Percentiles rank a stretch among this genome's conserved stretches.
Conservation (phyloP, 2,113 vertebrate genomes). For the Pterophyllum scalare region DNA sequence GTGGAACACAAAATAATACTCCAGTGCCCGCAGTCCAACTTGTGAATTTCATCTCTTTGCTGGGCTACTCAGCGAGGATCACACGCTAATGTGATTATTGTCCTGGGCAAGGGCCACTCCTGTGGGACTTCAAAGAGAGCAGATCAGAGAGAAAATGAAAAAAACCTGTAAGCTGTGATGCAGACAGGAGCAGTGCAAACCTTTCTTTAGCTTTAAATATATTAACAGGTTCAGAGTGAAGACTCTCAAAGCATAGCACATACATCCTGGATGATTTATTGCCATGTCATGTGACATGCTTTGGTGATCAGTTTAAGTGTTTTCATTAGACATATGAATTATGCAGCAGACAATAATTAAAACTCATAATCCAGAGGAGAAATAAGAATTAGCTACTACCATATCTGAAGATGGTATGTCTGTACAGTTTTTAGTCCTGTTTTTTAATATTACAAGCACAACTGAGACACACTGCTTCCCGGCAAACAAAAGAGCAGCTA, state of each 20-base stretch:
- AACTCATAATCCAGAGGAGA: slow-evolving; percentile 26
- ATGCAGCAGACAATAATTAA: slow-evolving; percentile 11
- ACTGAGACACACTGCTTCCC: slow-evolving; percentile 32
- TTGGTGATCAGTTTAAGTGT: slow-evolving; percentile 7
- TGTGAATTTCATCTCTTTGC: slow-evolving; percentile 73
- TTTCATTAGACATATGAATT: slow-evolving; percentile 30
- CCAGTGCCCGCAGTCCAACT: slow-evolving; percentile 55
- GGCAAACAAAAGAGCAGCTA: slow-evolving; percentile 23
- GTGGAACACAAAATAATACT: slow-evolving; percentile 69
- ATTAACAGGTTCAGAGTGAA: slow-evolving; percentile 52
- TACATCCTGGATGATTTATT: slow-evolving; percentile 19
- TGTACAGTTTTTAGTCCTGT: not conserved
- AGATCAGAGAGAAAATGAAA: slow-evolving; percentile 53
- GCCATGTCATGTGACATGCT: slow-evolving; percentile 18
- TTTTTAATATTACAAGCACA: slow-evolving; percentile 12
- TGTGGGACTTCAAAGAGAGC: slow-evolving; percentile 78
- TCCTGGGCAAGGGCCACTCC: slow-evolving; percentile 65
- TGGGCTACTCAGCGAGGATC: slow-evolving; percentile 69
- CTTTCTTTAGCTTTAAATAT: slow-evolving; percentile 27
- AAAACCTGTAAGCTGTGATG: slow-evolving; percentile 48
- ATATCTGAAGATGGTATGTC: not conserved
- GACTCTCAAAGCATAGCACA: slow-evolving; percentile 14
- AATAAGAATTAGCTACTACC: not conserved
- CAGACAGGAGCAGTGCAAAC: slow-evolving; percentile 56
- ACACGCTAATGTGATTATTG: slow-evolving; percentile 81